phyloP scores from a whole-genome alignment of 2,797 vertebrate species.

The Geotrypetes seraphini region DNA sequence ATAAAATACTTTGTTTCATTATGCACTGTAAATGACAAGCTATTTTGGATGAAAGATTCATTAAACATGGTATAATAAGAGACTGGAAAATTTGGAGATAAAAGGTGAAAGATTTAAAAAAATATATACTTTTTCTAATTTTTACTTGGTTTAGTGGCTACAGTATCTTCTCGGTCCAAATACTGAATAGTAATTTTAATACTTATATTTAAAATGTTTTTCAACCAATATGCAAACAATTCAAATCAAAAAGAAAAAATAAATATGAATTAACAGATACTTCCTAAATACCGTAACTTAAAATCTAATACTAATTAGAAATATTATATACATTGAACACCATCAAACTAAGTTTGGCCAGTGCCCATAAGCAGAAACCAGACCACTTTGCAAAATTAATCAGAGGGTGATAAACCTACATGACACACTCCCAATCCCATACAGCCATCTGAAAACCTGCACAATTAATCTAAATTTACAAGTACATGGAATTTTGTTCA shows the following conservation, averaged over 20 bases:
- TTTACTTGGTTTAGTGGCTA: conserved; percentile 15
- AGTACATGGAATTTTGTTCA: too few species aligned
- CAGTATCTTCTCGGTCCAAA: conserved; percentile 10
- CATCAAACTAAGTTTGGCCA: conserved; percentile 18
- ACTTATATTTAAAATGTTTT: conserved; percentile 9
- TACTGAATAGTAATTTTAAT: conserved; percentile 3
- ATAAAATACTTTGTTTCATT: too few species aligned
- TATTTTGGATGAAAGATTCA: too few species aligned
- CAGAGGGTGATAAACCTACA: conserved; percentile 12
- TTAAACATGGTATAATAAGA: too few species aligned
- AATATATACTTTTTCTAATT: conserved; percentile 13
- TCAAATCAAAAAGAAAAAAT: conserved; percentile 28
- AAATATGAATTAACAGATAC: conserved; percentile 19
- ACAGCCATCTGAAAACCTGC: too few species aligned
- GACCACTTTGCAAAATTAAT: conserved; percentile 23
- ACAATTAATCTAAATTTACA: too few species aligned
- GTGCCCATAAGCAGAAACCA: conserved; percentile 11
- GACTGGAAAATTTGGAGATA: too few species aligned
- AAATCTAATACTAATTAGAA: conserved; percentile 28
- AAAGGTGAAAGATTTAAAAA: too few species aligned
- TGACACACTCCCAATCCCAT: conserved; percentile 11
- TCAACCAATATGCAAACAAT: conserved; percentile 21
- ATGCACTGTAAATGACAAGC: too few species aligned
- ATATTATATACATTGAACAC: conserved; percentile 29
- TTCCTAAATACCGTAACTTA: conserved; percentile 22